Evolutionary conservation across 2,888 invertebrate genomes (phyloP).

Genomic region (Campoletis raptor): DNA sequence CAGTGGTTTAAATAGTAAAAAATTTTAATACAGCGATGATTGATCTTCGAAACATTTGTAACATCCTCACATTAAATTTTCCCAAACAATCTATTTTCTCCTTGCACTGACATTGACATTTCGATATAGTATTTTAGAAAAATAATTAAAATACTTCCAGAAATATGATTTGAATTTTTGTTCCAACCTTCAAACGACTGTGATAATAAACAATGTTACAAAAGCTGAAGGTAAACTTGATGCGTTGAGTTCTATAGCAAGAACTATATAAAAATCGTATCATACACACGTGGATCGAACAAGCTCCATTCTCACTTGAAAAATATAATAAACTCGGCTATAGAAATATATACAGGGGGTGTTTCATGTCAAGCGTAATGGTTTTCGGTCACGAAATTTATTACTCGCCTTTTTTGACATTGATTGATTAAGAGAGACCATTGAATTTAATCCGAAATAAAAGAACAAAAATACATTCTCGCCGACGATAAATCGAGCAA

Average conservation of each 20-base stretch:
- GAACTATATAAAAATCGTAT: constrained; percentile 13
- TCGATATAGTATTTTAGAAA: background rate
- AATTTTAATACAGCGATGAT: background rate
- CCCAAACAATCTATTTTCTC: background rate
- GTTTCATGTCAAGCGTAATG: constrained; percentile 21
- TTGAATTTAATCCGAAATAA: background rate
- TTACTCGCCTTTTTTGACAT: background rate
- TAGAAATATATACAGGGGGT: constrained; percentile 28
- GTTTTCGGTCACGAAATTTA: constrained; percentile 10
- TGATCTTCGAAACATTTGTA: background rate
- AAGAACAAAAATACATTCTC: background rate
- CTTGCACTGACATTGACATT: background rate
- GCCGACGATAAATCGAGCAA: background rate
- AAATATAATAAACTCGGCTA: constrained; percentile 21
- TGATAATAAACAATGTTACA: constrained; percentile 53
- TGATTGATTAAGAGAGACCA: constrained; percentile 13
- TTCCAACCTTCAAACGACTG: constrained; percentile 20
- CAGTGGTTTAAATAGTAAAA: background rate
- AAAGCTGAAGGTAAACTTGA: constrained; percentile 15
- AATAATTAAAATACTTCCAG: background rate
- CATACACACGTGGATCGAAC: constrained; percentile 39
- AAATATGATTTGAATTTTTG: constrained; percentile 44
- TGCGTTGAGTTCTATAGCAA: constrained; percentile 33
- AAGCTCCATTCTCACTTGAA: constrained; percentile 36
- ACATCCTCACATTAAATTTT: background rate